Evolutionary conservation across 2,888 invertebrate genomes (phyloP).

Genomic region (Polia nebulosa): DNA sequence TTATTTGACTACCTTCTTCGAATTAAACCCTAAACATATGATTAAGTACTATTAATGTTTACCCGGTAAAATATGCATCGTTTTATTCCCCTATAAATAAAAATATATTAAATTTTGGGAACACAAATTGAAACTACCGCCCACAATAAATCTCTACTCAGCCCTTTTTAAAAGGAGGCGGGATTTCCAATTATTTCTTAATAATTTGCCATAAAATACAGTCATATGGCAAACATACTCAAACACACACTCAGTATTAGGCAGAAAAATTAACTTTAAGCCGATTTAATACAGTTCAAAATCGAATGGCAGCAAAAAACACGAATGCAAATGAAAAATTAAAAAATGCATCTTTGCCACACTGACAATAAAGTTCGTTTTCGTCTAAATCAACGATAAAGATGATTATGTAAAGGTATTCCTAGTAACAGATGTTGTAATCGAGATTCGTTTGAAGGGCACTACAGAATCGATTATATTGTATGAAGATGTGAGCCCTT

Average conservation of each 20-base stretch:
- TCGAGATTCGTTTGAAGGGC: conserved; percentile 84
- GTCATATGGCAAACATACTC: conserved; percentile 70
- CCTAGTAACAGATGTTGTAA: conserved; percentile 85
- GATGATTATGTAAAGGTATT: conserved; percentile 61
- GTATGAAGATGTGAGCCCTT: conserved; percentile 78
- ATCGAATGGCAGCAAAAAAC: conserved; percentile 37
- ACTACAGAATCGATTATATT: conserved; percentile 87
- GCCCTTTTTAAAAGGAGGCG: conserved; percentile 58
- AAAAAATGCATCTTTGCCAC: rapidly evolving
- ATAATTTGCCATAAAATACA: conserved; percentile 72
- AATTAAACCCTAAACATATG: not conserved
- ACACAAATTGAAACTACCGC: conserved; percentile 60
- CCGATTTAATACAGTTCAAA: conserved; percentile 50
- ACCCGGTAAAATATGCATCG: conserved; percentile 6
- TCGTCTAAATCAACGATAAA: conserved; percentile 2
- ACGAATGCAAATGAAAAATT: conserved; percentile 37
- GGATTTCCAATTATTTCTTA: conserved; percentile 66
- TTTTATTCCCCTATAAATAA: conserved; percentile 50
- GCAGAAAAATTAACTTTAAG: conserved; percentile 44
- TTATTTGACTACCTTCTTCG: not conserved
- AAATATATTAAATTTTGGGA: conserved; percentile 56
- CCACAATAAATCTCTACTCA: conserved; percentile 60
- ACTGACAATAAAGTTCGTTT: conserved; percentile 62
- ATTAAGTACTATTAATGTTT: not conserved
- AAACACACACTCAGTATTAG: conserved; percentile 28